Percentiles rank a stretch among this genome's conserved stretches.
Evolutionary conservation across 1,140 invertebrate species (phyloP).

Genomic region (Lepidurus packardi): DNA sequence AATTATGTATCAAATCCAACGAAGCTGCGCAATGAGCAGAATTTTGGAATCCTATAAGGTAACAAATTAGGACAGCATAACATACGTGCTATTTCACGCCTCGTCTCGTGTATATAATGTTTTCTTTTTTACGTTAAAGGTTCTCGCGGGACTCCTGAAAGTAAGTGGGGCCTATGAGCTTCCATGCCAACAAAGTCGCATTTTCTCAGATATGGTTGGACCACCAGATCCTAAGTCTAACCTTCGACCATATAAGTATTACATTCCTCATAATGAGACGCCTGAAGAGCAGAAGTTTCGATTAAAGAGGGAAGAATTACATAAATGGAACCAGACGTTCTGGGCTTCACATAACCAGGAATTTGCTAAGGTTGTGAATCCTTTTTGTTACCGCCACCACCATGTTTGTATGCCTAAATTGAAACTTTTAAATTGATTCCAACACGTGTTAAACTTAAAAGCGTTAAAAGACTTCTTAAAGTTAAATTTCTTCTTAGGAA

Average conservation of each 20-base stretch:
- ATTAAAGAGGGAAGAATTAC: conserved; percentile 20
- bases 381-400: neutral
- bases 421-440: neutral
- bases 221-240: conserved; percentile 25
- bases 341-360: conserved; percentile 22
- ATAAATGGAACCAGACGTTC: conserved; percentile 29
- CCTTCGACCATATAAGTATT: conserved; percentile 12
- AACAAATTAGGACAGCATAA: no score
- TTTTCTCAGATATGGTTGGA: conserved; percentile 23
- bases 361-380: conserved; percentile 1
- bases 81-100: no score
- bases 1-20: no score
- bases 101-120: no score
- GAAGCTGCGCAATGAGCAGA: no score
- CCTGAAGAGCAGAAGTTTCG: neutral
- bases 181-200: neutral
- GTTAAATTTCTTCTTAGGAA: neutral
- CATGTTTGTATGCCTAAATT: neutral
- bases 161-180: no score
- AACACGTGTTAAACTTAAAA: neutral
- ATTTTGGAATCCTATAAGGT: no score
- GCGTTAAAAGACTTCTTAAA: neutral
- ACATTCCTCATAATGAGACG: conserved; percentile 12
- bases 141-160: no score
- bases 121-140: no score